Percentiles rank a stretch among this genome's conserved stretches.
Conservation (phyloP, 2,797 vertebrate genomes). For the Anas acuta region DNA sequence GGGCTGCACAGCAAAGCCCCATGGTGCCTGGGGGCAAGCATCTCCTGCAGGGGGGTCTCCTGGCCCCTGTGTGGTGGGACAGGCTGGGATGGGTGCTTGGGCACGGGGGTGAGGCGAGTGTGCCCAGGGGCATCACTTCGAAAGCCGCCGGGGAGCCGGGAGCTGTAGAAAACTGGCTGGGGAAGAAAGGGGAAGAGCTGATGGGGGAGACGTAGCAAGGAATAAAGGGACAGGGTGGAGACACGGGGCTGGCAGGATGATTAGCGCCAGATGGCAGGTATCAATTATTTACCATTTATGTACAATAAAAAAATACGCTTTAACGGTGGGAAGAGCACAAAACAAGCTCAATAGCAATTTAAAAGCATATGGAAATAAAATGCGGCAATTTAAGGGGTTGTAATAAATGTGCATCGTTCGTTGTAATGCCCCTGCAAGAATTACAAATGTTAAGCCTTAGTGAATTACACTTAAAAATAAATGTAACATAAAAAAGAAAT, state of each 20-base stretch:
- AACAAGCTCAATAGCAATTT: conserved; percentile 78
- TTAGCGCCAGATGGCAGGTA: conserved; percentile 81
- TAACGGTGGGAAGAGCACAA: conserved; percentile 76
- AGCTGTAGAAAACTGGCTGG: conserved; percentile 14
- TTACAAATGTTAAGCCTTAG: conserved; percentile 78
- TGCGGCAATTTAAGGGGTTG: conserved; percentile 73
- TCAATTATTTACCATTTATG: conserved; percentile 85
- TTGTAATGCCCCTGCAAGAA: conserved; percentile 79
- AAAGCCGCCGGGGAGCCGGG: not conserved
- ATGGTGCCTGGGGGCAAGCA: rapidly evolving
- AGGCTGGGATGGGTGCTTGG: not conserved
- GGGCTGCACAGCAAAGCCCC: not conserved
- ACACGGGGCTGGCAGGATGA: conserved; percentile 63
- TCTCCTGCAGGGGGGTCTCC: rapidly evolving
- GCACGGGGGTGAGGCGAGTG: not conserved
- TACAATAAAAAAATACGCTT: conserved; percentile 79
- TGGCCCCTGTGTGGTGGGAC: not conserved
- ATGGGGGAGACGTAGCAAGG: not conserved
- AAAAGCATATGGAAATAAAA: conserved; percentile 83
- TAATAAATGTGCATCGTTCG: conserved; percentile 75
- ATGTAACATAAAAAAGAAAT: conserved; percentile 82
- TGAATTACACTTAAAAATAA: conserved; percentile 83
- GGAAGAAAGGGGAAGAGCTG: conserved; percentile 20
- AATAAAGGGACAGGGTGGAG: conserved; percentile 50
- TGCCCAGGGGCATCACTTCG: not conserved